A percentile compares a stretch with the other conserved stretches of the same genome.
phyloP scores from a whole-genome alignment of 2,888 invertebrate genomes.

The Apoda limacodes region DNA sequence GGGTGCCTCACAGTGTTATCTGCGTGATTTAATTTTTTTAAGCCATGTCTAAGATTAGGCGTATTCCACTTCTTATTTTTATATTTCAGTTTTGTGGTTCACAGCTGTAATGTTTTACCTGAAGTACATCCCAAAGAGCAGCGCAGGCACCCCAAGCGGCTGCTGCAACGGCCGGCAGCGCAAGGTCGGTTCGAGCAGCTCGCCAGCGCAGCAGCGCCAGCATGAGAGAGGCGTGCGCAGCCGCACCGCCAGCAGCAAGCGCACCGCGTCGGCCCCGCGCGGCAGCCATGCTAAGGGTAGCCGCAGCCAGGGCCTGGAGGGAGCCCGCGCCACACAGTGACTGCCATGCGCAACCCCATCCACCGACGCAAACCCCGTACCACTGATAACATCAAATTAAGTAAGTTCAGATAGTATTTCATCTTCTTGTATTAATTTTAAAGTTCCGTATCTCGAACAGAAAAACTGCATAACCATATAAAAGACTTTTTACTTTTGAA shows the following conservation, averaged over 20 bases:
- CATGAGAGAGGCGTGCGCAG: constrained; percentile 83
- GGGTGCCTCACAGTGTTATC: no score
- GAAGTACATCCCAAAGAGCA: constrained; percentile 84
- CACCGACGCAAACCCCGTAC: constrained; percentile 85
- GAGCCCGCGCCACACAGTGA: constrained; percentile 81
- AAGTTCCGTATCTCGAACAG: no score
- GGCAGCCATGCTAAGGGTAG: constrained; percentile 83
- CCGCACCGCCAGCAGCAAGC: constrained; percentile 83
- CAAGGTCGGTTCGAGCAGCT: constrained; percentile 83
- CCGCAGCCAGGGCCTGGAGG: constrained; percentile 81
- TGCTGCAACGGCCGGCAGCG: constrained; percentile 84
- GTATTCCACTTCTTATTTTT: no score
- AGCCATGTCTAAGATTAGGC: no score
- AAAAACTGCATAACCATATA: no score
- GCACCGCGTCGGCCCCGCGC: constrained; percentile 78
- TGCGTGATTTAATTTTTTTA: no score
- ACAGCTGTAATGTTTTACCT: no score
- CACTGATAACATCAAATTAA: constrained; percentile 67
- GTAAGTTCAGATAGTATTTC: neutral
- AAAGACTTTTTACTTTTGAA: no score
- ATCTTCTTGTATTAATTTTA: neutral
- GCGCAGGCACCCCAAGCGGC: constrained; percentile 91
- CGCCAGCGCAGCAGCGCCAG: constrained; percentile 83
- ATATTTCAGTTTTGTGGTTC: no score
- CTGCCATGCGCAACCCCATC: constrained; percentile 78